Conservation (phyloP, 2,888 invertebrate species). For the Prionchulus punctatus region DNA sequence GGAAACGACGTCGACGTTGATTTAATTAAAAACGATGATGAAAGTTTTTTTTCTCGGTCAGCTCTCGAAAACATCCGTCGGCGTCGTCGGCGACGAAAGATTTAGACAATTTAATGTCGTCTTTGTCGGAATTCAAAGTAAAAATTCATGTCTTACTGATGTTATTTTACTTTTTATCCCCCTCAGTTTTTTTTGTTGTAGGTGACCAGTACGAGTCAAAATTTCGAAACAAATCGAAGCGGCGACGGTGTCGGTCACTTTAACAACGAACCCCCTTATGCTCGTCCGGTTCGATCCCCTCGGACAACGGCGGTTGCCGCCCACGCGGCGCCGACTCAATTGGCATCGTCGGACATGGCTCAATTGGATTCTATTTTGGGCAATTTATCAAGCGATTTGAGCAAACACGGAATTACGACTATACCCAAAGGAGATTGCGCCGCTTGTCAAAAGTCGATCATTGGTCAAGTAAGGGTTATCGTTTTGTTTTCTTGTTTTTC, state of each 20-base stretch:
- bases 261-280: neutral
- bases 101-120: conserved; percentile 86
- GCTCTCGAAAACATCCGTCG: neutral
- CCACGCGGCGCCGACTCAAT: conserved; percentile 10
- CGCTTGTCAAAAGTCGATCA: conserved; percentile 95
- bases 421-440: conserved; percentile 98
- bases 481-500: too few species aligned
- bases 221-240: too few species aligned
- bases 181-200: neutral
- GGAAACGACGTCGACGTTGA: neutral
- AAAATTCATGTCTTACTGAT: neutral
- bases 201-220: neutral
- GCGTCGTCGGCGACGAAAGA: conserved; percentile 67
- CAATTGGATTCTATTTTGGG: conserved; percentile 79
- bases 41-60: neutral
- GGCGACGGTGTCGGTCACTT: too few species aligned
- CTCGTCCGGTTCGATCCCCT: neutral
- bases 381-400: conserved; percentile 78
- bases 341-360: neutral
- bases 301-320: conserved; percentile 6
- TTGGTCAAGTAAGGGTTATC: conserved; percentile 75
- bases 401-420: conserved; percentile 91
- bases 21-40: too few species aligned
- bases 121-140: conserved; percentile 85
- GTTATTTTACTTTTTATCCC: neutral